Conservation (phyloP, 1,140 invertebrate species). For the Drosophila sp. region DNA sequence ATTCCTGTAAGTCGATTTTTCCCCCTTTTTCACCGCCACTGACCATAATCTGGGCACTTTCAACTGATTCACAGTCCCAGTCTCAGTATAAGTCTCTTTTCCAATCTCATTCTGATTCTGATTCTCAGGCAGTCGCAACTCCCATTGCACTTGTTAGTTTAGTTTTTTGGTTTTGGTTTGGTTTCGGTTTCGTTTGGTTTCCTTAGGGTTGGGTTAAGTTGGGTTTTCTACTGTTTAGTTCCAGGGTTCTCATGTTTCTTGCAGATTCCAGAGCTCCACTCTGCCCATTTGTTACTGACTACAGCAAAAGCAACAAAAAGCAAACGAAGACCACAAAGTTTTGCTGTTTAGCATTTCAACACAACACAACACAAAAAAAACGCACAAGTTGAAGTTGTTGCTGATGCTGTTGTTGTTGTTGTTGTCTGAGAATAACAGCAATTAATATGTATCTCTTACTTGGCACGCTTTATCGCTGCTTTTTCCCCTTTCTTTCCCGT, state of each 20-base stretch:
- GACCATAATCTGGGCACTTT: slow-evolving; percentile 12
- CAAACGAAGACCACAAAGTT: slow-evolving; percentile 37
- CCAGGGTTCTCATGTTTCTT: slow-evolving; percentile 31
- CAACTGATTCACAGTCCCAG: slow-evolving; percentile 14
- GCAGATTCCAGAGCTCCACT: slow-evolving; percentile 16
- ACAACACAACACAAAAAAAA: slow-evolving; percentile 55
- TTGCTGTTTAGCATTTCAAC: slow-evolving; percentile 79
- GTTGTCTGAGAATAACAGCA: slow-evolving; percentile 53
- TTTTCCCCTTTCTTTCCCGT: neutral
- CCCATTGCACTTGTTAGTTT: slow-evolving; percentile 53
- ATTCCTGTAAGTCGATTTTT: neutral
- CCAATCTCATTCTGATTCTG: neutral
- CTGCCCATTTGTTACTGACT: slow-evolving; percentile 45
- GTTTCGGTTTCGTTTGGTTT: slow-evolving; percentile 14
- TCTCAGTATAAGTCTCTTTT: neutral
- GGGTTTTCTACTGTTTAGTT: slow-evolving; percentile 4
- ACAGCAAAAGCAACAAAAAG: slow-evolving; percentile 34
- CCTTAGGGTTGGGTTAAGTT: slow-evolving; percentile 15
- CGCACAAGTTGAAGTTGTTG: slow-evolving; percentile 36
- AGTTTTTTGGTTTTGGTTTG: slow-evolving; percentile 41
- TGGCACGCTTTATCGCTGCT: slow-evolving; percentile 71
- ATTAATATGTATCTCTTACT: slow-evolving; percentile 81
- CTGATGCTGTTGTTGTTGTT: slow-evolving; percentile 23
- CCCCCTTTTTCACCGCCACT: slow-evolving; percentile 9
- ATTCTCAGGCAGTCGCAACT: neutral